These are phyloP conservation scores for Pogonomyrmex barbatus DNA, from an alignment of 1,140 invertebrate genomes.

Conservation along the genomic window DNA sequence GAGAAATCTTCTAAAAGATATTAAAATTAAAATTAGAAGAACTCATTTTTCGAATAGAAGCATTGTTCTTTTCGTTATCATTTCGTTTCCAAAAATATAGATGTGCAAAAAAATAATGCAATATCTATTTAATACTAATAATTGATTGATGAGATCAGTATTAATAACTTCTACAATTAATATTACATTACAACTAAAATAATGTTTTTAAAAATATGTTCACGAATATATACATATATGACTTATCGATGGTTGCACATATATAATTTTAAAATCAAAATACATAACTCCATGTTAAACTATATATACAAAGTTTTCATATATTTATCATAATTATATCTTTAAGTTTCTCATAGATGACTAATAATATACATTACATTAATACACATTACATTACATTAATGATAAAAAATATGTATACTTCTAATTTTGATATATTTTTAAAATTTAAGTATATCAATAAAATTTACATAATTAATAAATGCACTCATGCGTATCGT, in stretches of 20 bases:
- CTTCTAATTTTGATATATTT: slow-evolving; percentile 5
- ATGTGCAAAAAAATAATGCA: background rate
- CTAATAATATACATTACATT: background rate
- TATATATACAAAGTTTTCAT: background rate
- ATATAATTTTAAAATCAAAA: background rate
- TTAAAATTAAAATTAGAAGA: background rate
- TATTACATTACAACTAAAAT: background rate
- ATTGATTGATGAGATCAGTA: background rate
- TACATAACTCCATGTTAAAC: background rate
- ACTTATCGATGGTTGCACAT: background rate
- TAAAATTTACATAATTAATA: background rate
- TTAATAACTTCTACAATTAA: background rate
- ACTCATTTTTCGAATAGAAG: background rate
- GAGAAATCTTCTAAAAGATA: background rate
- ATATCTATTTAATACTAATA: background rate
- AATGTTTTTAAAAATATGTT: background rate
- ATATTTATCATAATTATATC: background rate
- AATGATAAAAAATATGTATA: too few species aligned
- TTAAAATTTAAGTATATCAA: background rate
- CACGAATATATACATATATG: background rate
- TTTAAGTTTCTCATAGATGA: background rate
- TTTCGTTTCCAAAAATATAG: background rate
- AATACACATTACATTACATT: background rate
- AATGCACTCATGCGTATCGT: background rate
- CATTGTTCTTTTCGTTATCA: background rate